Conservation (phyloP, 2,888 invertebrate species). For the Tyria jacobaeae region DNA sequence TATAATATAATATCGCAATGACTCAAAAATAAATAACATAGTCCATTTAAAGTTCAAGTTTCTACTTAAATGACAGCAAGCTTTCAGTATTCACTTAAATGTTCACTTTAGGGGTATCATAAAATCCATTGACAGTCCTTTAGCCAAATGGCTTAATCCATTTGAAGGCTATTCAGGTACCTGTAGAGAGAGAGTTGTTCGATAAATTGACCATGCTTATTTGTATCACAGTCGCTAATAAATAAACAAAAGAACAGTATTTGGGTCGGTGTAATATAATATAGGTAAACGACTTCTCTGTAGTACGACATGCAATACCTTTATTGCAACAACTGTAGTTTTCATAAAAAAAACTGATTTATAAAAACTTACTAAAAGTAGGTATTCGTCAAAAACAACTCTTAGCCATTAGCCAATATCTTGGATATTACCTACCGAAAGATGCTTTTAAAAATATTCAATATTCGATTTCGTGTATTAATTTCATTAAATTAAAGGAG, state of each 20-base stretch:
- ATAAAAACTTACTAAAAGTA: too few relatives aligned
- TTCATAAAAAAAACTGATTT: too few relatives aligned
- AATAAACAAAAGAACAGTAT: slow-evolving; percentile 2
- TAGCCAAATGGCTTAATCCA: neutral
- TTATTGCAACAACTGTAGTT: too few relatives aligned
- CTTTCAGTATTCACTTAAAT: slow-evolving; percentile 6
- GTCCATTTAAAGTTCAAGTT: neutral
- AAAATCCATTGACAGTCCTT: slow-evolving; percentile 7
- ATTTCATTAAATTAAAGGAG: neutral
- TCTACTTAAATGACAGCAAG: slow-evolving; percentile 1
- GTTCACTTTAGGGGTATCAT: slow-evolving; percentile 10
- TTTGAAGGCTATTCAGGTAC: neutral
- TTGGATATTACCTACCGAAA: too few relatives aligned
- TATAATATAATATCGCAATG: too few relatives aligned
- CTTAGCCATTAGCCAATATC: too few relatives aligned
- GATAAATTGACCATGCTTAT: slow-evolving; percentile 10
- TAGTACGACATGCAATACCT: too few relatives aligned
- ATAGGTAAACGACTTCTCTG: too few relatives aligned
- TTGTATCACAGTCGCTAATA: neutral
- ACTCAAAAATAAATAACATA: neutral
- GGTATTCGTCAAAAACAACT: too few relatives aligned
- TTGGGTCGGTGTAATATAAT: neutral
- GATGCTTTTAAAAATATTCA: too few relatives aligned
- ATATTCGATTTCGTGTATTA: too few relatives aligned
- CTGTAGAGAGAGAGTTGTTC: neutral